These are phyloP conservation scores for Isaurus tuberculatus DNA, from an alignment of 92 coral and sea anemone species.

Conservation along the genomic window DNA sequence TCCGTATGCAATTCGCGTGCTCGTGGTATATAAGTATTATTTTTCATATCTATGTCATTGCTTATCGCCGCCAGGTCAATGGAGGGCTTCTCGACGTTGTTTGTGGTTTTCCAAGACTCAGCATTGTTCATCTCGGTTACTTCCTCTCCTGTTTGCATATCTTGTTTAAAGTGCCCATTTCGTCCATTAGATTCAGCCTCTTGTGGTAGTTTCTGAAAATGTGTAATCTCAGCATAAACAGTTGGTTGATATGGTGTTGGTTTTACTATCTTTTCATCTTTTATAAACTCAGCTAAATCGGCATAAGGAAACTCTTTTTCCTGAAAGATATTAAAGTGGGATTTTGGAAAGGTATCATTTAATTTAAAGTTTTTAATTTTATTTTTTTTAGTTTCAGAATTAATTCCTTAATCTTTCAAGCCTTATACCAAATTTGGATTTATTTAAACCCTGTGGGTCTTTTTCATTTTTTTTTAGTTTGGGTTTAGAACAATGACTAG, in stretches of 20 bases:
- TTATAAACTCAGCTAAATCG: slow-evolving; percentile 27
- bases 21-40: slow-evolving; percentile 14
- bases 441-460: no score
- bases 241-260: slow-evolving; percentile 15
- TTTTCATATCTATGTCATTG: slow-evolving; percentile 4
- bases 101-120: neutral
- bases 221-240: slow-evolving; percentile 30
- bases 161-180: slow-evolving; percentile 5
- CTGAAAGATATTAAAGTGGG: slow-evolving; percentile 26
- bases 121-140: neutral
- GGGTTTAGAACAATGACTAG: no score
- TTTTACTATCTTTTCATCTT: slow-evolving; percentile 9
- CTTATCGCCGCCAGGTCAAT: neutral
- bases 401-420: no score
- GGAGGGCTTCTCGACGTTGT: neutral
- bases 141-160: slow-evolving; percentile 8
- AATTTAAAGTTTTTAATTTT: no score
- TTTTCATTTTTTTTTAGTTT: no score
- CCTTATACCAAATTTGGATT: no score
- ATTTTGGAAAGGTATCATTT: neutral
- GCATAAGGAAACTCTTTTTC: slow-evolving; percentile 32
- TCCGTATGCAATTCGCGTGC: neutral
- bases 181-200: neutral
- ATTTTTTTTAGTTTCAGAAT: no score
- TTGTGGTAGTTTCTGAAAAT: slow-evolving; percentile 30